These are phyloP conservation scores for Xanthorhoe designata DNA, from an alignment of 2,888 invertebrate genomes.

Conservation along the genomic window DNA sequence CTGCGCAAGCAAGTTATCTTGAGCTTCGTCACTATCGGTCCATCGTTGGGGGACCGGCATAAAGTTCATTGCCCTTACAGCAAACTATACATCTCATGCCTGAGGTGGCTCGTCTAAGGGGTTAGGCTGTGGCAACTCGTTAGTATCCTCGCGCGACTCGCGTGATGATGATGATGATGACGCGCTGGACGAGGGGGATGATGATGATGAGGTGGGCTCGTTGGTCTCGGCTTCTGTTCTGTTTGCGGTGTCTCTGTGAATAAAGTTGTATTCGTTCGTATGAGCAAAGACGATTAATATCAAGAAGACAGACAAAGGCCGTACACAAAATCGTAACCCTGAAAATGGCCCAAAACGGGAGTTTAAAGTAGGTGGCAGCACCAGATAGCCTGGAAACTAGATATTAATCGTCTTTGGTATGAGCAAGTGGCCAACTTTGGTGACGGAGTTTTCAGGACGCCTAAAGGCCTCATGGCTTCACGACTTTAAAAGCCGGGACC, in stretches of 20 bases:
- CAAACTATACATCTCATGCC: conserved; percentile 61
- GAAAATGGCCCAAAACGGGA: no score
- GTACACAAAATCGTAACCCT: no score
- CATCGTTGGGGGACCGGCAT: not conserved
- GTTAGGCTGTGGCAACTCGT: conserved; percentile 73
- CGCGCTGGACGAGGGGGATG: conserved; percentile 34
- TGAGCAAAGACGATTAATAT: no score
- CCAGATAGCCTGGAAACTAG: no score
- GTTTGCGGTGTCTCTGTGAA: conserved; percentile 30
- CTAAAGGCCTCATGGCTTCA: no score
- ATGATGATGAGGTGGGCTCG: conserved; percentile 25
- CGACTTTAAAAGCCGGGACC: no score
- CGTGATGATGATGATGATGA: conserved; percentile 54
- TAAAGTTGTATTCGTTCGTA: no score
- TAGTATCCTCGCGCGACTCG: conserved; percentile 41
- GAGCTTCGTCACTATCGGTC: not conserved
- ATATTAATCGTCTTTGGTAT: no score
- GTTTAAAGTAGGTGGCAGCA: no score
- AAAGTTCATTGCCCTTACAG: not conserved
- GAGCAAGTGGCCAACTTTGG: no score
- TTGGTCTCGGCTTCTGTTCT: conserved; percentile 30
- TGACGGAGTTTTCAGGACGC: no score
- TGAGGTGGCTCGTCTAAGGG: conserved; percentile 81
- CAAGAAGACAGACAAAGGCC: no score
- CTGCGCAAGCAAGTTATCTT: not conserved